Evolutionary conservation across 2,797 vertebrate species (phyloP).

Genomic region (Cryptoblepharus egeriae): DNA sequence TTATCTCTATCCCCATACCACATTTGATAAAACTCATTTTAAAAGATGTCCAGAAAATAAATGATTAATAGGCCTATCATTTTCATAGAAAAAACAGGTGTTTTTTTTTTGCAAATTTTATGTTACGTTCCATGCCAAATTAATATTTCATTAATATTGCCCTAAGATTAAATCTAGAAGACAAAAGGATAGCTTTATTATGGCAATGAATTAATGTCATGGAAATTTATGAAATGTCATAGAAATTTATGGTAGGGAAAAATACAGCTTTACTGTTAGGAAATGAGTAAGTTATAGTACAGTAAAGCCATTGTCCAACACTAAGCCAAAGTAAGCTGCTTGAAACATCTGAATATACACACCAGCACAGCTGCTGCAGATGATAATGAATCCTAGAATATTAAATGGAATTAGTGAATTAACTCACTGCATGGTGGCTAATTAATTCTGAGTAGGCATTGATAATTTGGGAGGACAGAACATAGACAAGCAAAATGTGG

Average conservation of each 20-base stretch:
- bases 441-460: conserved; percentile 61
- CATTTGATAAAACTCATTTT: not conserved
- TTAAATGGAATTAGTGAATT: conserved; percentile 58
- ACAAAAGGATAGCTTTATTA: conserved; percentile 1
- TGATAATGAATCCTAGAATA: conserved; percentile 43
- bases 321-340: conserved; percentile 17
- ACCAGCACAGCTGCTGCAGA: conserved; percentile 29
- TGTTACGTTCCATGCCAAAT: not conserved
- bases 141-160: conserved; percentile 24
- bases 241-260: conserved; percentile 20
- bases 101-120: conserved; percentile 10
- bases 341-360: conserved; percentile 19
- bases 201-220: conserved; percentile 1
- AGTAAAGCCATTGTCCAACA: not conserved
- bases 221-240: not conserved
- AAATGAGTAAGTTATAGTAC: conserved; percentile 23
- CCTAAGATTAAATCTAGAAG: conserved; percentile 8
- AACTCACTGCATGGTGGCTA: conserved; percentile 60
- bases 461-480: conserved; percentile 54
- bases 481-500: conserved; percentile 51
- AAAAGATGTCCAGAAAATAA: not conserved
- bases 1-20: not conserved
- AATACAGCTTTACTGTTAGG: not conserved
- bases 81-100: not conserved
- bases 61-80: not conserved